Conservation (phyloP, 2,888 invertebrate species). For the Caenorhabditis auriculariae region DNA sequence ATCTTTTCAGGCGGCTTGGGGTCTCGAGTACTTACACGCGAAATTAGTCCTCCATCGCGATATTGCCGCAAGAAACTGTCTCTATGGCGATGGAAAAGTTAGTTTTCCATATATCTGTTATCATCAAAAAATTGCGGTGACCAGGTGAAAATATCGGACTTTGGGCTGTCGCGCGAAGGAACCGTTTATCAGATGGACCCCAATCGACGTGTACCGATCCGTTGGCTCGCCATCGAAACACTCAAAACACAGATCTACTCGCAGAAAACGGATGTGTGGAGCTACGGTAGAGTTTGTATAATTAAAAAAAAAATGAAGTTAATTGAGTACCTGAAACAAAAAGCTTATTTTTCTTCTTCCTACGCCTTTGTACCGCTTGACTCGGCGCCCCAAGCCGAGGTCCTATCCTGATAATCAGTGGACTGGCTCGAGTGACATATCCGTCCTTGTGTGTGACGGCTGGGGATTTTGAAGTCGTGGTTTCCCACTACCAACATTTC, state of each 20-base stretch:
- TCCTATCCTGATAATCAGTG: too few species aligned
- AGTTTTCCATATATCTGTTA: not conserved
- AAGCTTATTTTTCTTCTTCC: too few species aligned
- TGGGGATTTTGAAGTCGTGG: too few species aligned
- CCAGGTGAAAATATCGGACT: slow-evolving; percentile 34
- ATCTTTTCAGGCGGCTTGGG: slow-evolving; percentile 35
- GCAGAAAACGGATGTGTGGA: slow-evolving; percentile 40
- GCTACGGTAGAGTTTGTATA: slow-evolving; percentile 18
- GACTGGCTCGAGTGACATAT: too few species aligned
- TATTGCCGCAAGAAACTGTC: slow-evolving; percentile 40
- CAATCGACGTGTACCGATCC: slow-evolving; percentile 36
- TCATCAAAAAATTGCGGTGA: not conserved
- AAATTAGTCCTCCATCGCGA: slow-evolving; percentile 38
- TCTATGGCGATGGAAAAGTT: slow-evolving; percentile 30
- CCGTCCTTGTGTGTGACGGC: too few species aligned
- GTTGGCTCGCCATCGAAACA: slow-evolving; percentile 48
- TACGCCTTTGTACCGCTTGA: too few species aligned
- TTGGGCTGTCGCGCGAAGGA: slow-evolving; percentile 34
- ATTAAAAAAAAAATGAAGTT: too few species aligned
- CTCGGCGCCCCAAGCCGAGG: too few species aligned
- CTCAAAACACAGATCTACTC: slow-evolving; percentile 27
- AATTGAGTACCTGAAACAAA: too few species aligned
- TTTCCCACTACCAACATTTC: too few species aligned
- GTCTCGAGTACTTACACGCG: slow-evolving; percentile 36
- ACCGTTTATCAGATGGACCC: slow-evolving; percentile 29